These are phyloP conservation scores for Turritopsis rubra DNA, from an alignment of 30 jellyfish, hydroid and myxozoan species.

Conservation along the genomic window DNA sequence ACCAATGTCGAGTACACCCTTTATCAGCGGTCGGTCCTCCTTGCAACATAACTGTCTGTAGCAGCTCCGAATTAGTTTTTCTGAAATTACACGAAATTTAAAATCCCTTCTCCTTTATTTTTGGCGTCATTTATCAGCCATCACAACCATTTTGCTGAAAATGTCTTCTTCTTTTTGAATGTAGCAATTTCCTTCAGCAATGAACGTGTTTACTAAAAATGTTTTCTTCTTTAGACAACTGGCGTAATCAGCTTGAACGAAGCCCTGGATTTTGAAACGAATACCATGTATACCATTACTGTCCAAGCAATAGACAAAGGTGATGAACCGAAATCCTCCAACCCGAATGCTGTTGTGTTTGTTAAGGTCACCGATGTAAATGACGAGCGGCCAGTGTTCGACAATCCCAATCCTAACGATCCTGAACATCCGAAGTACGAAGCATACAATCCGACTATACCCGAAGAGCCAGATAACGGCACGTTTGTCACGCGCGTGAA, in stretches of 20 bases:
- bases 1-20: no score
- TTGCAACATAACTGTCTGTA: no score
- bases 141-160: no score
- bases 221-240: not conserved
- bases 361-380: conserved; percentile 40
- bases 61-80: no score
- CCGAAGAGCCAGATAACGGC: conserved; percentile 8
- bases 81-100: no score
- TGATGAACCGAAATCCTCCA: not conserved
- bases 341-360: conserved; percentile 22
- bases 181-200: no score
- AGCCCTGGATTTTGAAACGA: not conserved
- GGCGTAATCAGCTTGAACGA: not conserved
- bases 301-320: conserved; percentile 4
- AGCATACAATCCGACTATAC: not conserved
- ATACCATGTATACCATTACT: not conserved
- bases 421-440: not conserved
- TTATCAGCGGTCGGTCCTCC: no score
- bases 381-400: conserved; percentile 61
- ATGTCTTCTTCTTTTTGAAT: no score
- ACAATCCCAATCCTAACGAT: not conserved
- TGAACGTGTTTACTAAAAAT: not conserved
- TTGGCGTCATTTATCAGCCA: no score
- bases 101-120: no score
- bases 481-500: conserved; percentile 22